Evolutionary conservation across 2,797 vertebrate species (phyloP), one percentile per base, ranked within the genome.

Genomic region (Apodemus agrarius): DNA sequence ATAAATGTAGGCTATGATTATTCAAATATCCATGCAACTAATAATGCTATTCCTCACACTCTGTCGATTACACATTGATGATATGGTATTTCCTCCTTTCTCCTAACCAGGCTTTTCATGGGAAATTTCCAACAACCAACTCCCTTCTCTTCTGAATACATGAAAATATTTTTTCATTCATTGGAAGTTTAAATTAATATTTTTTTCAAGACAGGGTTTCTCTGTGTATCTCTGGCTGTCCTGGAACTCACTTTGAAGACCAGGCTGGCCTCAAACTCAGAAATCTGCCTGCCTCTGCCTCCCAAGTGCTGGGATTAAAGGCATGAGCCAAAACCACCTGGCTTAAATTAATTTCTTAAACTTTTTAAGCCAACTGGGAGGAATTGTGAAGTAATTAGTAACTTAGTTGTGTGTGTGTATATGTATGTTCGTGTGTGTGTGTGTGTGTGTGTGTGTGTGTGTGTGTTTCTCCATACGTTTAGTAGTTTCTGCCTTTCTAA

Each of bases 401-500:
- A 95, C 11, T 31, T 93, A 21, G 24, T 24, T 16, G 6, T 19
- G 29, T 19, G 76, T 46, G 46, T 46, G 7, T 46, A 7, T 46
- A 7, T 46, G 46, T 46, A 4, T 46, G 46, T 46, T 7, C 46
- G n/a, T n/a, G n/a, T n/a, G 7, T 79, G 76, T 78, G 75, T 49
- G 29, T 78, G 46, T 78, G 75, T 46, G 40, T 78, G 26, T 78
- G 13, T 49, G 14, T 78, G 29, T 43, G 8, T 61, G 9, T 43
- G 16, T 46, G 24, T 87, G 82, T 24, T 24, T 13, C 10, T 43
- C 37, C 19, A 49, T 22, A 40, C 49, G 17, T 34, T 16, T n/a
- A 57, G 43, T 65, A 81, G 37, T 93, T 96, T 12, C 4, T 17
- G 17, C 75, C 61, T 49, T 65, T 96, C 63, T 85, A 94, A 96